Evolutionary conservation across 2,797 vertebrate genomes (phyloP).

Genomic region (Austrolebias charrua): DNA sequence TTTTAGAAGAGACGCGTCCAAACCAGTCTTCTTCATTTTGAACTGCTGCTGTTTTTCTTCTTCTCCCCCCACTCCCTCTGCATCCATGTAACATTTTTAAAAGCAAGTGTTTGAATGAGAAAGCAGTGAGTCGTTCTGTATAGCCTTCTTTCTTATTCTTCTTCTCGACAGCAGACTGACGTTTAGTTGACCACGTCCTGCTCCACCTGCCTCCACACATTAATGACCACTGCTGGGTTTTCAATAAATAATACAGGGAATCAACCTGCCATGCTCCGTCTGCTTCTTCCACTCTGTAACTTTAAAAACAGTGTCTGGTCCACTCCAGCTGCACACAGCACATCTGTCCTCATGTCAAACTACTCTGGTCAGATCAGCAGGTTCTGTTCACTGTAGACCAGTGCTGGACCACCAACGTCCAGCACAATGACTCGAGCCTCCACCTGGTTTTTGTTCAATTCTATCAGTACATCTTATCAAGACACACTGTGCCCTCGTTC

Average conservation of each 20-base stretch:
- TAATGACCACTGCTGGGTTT: slow-evolving; percentile 76
- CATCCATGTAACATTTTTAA: slow-evolving; percentile 66
- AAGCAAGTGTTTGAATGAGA: slow-evolving; percentile 55
- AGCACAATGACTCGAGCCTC: no score
- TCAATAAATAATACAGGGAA: slow-evolving; percentile 79
- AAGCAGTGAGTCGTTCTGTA: slow-evolving; percentile 54
- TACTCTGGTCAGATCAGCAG: no score
- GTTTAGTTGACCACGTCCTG: slow-evolving; percentile 45
- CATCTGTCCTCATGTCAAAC: no score
- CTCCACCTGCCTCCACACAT: slow-evolving; percentile 51
- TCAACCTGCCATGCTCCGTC: slow-evolving; percentile 10
- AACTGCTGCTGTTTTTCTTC: slow-evolving; percentile 45
- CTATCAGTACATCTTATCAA: no score
- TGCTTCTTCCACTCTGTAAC: slow-evolving; percentile 14
- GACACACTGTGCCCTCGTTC: no score
- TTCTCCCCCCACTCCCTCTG: neutral
- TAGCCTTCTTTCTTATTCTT: slow-evolving; percentile 43
- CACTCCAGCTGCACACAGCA: no score
- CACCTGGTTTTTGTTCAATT: no score
- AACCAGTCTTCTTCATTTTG: slow-evolving; percentile 25
- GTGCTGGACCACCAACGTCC: no score
- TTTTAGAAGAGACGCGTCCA: slow-evolving; percentile 41
- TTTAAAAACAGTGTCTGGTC: no score
- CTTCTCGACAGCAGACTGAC: slow-evolving; percentile 55
- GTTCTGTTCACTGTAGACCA: no score